Evolutionary conservation across 53 echinoderm and acorn worm genomes (phyloP).

Genomic region (Zoroaster sp.): DNA sequence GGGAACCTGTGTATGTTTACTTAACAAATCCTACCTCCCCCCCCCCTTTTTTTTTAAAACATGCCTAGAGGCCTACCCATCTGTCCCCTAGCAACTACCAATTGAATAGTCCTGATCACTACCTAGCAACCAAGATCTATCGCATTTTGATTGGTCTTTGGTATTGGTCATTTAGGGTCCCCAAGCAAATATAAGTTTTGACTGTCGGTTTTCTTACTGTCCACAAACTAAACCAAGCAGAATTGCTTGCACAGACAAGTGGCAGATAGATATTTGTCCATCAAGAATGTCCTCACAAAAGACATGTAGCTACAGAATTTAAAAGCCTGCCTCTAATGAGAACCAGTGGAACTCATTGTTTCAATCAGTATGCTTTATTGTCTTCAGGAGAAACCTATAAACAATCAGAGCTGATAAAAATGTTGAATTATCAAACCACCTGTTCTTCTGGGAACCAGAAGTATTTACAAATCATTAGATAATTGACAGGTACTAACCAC

Average conservation of each 20-base stretch:
- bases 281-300: not conserved
- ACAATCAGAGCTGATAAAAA: no score
- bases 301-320: no score
- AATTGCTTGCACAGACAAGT: not conserved
- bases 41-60: slow-evolving; percentile 55
- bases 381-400: no score
- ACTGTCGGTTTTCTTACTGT: not conserved
- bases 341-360: no score
- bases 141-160: slow-evolving; percentile 36
- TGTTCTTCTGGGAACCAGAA: no score
- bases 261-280: not conserved
- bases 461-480: no score
- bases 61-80: slow-evolving; percentile 24
- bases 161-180: not conserved
- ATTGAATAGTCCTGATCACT: slow-evolving; percentile 20
- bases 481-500: no score
- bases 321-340: no score
- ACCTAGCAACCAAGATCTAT: slow-evolving; percentile 31
- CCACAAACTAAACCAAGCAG: not conserved
- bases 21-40: slow-evolving; percentile 10
- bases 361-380: no score
- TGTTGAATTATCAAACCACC: no score
- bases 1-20: slow-evolving; percentile 42
- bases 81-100: slow-evolving; percentile 57
- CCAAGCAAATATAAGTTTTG: slow-evolving; percentile 21